These are phyloP conservation scores for Hydrolagus colliei DNA, from an alignment of 2,797 vertebrate species.

Conservation along the genomic window DNA sequence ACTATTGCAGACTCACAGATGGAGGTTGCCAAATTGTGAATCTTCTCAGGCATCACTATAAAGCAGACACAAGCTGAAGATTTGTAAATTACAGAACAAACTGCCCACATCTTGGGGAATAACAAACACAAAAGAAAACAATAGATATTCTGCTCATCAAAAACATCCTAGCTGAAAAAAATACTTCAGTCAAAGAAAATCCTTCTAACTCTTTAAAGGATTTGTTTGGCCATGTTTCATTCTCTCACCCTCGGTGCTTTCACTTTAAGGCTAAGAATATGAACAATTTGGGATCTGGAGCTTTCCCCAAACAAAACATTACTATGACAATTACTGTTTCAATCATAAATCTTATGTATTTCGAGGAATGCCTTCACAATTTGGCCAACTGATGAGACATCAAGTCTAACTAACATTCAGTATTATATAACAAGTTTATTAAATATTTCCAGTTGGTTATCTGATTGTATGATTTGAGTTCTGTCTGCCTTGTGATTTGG, in stretches of 20 bases:
- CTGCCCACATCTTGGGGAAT: not conserved
- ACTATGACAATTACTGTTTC: not conserved
- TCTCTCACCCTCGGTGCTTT: not conserved
- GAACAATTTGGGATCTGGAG: not conserved
- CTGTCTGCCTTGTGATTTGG: no score
- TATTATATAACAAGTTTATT: no score
- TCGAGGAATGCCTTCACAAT: not conserved
- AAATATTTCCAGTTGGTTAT: no score
- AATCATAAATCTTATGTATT: not conserved
- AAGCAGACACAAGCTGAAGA: not conserved
- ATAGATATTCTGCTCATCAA: not conserved
- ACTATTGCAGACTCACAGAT: no score
- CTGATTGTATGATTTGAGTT: no score
- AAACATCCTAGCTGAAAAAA: not conserved
- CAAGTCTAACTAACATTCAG: not conserved
- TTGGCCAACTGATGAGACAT: not conserved
- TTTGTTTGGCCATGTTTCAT: not conserved
- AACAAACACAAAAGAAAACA: not conserved
- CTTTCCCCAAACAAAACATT: not conserved
- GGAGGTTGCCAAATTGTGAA: no score
- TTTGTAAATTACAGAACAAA: not conserved
- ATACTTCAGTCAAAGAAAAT: not conserved
- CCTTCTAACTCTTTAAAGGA: not conserved
- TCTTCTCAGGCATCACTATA: no score
- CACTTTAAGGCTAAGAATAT: not conserved